These are phyloP conservation scores for Saccostrea glomerata DNA, from an alignment of 1,140 invertebrate genomes.

Conservation along the genomic window DNA sequence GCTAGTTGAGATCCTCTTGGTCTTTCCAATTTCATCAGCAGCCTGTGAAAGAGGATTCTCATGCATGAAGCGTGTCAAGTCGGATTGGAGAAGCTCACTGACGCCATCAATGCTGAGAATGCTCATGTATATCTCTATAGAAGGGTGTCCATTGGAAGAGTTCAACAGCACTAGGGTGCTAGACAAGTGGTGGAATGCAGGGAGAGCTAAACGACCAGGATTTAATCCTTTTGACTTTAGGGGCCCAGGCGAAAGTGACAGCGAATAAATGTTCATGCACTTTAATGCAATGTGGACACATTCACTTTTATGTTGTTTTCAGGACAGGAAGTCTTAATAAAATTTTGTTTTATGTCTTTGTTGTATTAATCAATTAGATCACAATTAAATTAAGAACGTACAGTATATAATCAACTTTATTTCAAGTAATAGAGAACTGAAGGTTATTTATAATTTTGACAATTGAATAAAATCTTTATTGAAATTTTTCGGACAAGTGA, in stretches of 20 bases:
- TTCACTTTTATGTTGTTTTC: no score
- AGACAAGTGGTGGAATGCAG: neutral
- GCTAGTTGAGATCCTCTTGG: slow-evolving; percentile 1
- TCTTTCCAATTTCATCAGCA: slow-evolving; percentile 35
- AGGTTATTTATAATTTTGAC: no score
- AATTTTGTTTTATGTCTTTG: no score
- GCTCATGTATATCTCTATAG: slow-evolving; percentile 34
- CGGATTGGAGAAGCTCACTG: slow-evolving; percentile 42
- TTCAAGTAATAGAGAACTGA: no score
- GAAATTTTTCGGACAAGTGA: no score
- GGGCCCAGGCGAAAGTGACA: neutral
- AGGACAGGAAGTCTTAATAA: no score
- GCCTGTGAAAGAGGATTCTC: slow-evolving; percentile 37
- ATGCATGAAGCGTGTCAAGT: slow-evolving; percentile 22
- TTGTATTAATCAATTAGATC: no score
- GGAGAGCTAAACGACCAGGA: slow-evolving; percentile 25
- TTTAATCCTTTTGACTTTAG: slow-evolving; percentile 36
- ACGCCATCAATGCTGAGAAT: slow-evolving; percentile 30
- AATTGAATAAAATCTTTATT: no score
- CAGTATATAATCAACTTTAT: no score
- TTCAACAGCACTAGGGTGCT: neutral
- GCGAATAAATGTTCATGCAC: no score
- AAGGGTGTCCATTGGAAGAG: neutral
- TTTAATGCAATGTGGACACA: no score
- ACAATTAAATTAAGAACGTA: no score